Base-by-base conservation (phyloP, 2,888 invertebrate species). In the Epicampocera succincta region DNA sequence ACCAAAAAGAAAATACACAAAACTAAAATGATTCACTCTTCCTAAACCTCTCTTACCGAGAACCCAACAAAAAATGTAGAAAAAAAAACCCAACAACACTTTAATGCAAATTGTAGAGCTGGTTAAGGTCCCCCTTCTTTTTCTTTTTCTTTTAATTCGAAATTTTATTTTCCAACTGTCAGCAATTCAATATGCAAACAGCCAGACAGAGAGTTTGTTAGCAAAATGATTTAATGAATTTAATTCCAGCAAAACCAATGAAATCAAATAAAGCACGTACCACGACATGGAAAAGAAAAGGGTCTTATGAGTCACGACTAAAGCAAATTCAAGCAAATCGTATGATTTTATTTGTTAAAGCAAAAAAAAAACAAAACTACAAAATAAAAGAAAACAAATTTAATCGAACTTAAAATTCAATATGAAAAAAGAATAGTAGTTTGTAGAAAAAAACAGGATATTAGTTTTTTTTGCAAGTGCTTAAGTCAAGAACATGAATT, bases 211-310 rank as follows among this genome's bases (percentile, higher is more conserved):
- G 21, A 38, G 54, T 71, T 63, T 73, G 66, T 81, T 71, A 63
- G 44, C 42, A 68, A 72, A 44, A 80, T 48, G 29, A 40, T 79
- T 42, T 40, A 63, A 71, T 46, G 17, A 48, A 58, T 56, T 63
- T 63, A 25, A 66, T 68, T 56, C 58, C 33, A 25, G 44, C 48
- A 66, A 44, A 60, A 9, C 29, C 19, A 68, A 76, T 33, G 21
- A 61, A 66, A 44, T 13, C 40, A 61, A 61, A 71, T 68, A 63
- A 48, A 77, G 65, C 82, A 82, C 78, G 82, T 74, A 56, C 56
- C 50, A 46, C n/a, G 12, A 38, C 19, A 60, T 69, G 52, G 42
- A 56, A 63, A 69, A 40, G 61, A 33, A 63, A 69, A 54, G 44
- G 72, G 76, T 69, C 33, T 15, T 33, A 48, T 80, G 80, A 80